Evolutionary conservation across 2,888 invertebrate genomes (phyloP).

Genomic region (Diarsia rubi): DNA sequence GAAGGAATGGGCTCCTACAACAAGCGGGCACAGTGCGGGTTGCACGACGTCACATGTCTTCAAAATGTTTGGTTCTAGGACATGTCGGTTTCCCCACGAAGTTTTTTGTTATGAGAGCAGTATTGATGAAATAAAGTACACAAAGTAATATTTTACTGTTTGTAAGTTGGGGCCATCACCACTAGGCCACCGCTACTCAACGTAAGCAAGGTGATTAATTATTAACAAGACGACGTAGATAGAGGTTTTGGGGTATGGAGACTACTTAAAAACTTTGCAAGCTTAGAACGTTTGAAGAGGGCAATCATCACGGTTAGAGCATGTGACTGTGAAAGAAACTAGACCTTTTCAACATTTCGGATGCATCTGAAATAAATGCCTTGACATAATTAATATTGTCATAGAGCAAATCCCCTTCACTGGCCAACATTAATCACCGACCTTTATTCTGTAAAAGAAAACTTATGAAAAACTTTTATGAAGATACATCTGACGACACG

Average conservation of each 20-base stretch:
- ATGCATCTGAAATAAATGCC: neutral
- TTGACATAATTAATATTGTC: neutral
- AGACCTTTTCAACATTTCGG: neutral
- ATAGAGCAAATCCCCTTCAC: neutral
- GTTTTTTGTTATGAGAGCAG: too few species aligned
- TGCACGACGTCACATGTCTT: too few species aligned
- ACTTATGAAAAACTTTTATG: constrained; percentile 15
- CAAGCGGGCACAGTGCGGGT: too few species aligned
- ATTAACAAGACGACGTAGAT: neutral
- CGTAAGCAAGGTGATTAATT: neutral
- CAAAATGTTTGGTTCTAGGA: too few species aligned
- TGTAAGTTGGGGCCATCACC: too few species aligned
- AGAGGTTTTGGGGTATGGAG: neutral
- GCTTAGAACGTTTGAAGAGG: neutral
- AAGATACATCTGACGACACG: too few species aligned
- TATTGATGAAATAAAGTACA: too few species aligned
- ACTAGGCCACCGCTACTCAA: too few species aligned
- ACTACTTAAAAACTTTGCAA: neutral
- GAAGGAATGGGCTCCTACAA: too few species aligned
- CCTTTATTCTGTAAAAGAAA: neutral
- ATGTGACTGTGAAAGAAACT: neutral
- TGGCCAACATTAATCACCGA: neutral
- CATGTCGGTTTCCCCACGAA: too few species aligned
- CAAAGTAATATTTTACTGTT: too few species aligned
- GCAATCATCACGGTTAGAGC: neutral